These are phyloP conservation scores for Galendromus occidentalis DNA, from an alignment of 1,140 invertebrate genomes.

Conservation along the genomic window DNA sequence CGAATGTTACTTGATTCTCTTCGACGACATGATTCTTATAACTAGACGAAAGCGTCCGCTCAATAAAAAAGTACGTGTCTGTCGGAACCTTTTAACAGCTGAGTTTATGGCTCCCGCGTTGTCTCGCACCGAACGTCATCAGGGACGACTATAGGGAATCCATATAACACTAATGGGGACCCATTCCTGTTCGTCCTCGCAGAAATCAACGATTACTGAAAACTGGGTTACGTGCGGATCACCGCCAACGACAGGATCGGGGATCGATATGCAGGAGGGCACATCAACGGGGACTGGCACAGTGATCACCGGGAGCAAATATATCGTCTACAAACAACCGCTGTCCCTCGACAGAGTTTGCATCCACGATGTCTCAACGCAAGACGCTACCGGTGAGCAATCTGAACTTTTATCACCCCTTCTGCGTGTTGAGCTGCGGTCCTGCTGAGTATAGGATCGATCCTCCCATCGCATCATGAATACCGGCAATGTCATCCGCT, in stretches of 20 bases:
- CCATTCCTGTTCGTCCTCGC: conserved; percentile 13
- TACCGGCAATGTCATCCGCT: too few species aligned
- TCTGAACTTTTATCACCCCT: background rate
- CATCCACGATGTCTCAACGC: conserved; percentile 39
- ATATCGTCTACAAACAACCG: conserved; percentile 44
- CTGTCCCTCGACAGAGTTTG: conserved; percentile 44
- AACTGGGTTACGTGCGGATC: conserved; percentile 28
- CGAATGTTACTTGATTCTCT: conserved; percentile 43
- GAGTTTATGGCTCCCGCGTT: background rate
- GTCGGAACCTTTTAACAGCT: background rate
- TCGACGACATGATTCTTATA: conserved; percentile 48
- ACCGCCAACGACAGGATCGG: background rate
- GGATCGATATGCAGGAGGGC: conserved; percentile 12
- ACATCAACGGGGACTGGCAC: conserved; percentile 11
- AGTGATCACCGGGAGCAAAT: conserved; percentile 23
- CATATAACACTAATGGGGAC: background rate
- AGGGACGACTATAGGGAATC: background rate
- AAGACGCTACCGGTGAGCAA: conserved; percentile 32
- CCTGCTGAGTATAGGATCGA: background rate
- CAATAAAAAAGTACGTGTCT: conserved; percentile 34
- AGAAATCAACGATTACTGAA: conserved; percentile 36
- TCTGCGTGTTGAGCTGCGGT: background rate
- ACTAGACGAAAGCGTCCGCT: conserved; percentile 41
- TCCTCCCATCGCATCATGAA: too few species aligned
- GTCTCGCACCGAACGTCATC: background rate